These are phyloP conservation scores for Lamellibrachia satsuma DNA, from an alignment of 2,888 invertebrate genomes.

Conservation along the genomic window DNA sequence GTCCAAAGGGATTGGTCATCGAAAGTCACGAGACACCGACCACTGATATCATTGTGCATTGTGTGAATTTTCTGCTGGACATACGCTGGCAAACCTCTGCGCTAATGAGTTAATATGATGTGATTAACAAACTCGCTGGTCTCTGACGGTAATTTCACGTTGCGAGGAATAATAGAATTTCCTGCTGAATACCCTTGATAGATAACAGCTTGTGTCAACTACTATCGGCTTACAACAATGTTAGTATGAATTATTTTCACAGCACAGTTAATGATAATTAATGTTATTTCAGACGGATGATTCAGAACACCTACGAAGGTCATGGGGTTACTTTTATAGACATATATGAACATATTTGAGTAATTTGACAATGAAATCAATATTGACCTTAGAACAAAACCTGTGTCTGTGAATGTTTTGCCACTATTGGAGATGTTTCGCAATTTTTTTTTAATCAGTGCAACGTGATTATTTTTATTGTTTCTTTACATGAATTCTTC, in stretches of 20 bases:
- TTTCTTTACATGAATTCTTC: too few species aligned
- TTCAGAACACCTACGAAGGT: background rate
- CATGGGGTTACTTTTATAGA: background rate
- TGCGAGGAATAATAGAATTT: background rate
- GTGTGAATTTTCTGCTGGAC: background rate
- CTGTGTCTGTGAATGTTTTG: background rate
- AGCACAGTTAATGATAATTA: background rate
- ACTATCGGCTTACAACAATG: background rate
- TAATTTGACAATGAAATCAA: background rate
- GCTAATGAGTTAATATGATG: background rate
- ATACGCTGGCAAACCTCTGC: background rate
- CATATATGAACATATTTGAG: background rate
- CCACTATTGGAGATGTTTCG: background rate
- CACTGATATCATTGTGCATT: background rate
- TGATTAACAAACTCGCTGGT: background rate
- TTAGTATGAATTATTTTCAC: background rate
- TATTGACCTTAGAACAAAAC: background rate
- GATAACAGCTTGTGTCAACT: constrained; percentile 4
- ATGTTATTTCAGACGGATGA: background rate
- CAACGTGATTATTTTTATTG: background rate
- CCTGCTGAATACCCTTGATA: background rate
- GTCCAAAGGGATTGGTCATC: background rate
- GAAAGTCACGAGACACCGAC: background rate
- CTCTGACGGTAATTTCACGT: background rate
- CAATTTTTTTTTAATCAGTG: background rate